A percentile compares a stretch with the other conserved stretches of the same genome.
These are phyloP conservation scores for Eristalinus aeneus DNA, from an alignment of 2,888 invertebrate species.

Conservation along the genomic window DNA sequence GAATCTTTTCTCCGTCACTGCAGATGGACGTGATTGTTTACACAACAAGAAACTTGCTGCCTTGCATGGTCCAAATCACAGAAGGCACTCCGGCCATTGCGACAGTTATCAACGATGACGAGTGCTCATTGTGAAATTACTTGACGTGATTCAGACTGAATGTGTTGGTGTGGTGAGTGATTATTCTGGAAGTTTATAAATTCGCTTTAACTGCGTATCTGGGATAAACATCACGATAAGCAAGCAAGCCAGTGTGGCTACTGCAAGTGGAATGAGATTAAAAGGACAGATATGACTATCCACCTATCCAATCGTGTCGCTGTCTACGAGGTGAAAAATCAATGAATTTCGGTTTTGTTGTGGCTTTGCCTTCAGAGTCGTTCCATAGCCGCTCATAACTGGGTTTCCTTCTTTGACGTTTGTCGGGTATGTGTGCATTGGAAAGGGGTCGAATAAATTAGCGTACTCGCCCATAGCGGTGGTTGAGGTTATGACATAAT, in stretches of 20 bases:
- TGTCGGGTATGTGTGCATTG: background rate
- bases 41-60: constrained; percentile 4
- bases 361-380: background rate
- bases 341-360: background rate
- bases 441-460: background rate
- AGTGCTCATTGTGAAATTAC: background rate
- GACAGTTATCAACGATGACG: background rate
- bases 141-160: background rate
- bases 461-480: background rate
- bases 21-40: constrained; percentile 20
- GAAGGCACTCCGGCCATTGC: background rate
- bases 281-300: background rate
- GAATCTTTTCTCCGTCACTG: background rate
- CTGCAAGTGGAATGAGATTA: background rate
- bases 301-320: background rate
- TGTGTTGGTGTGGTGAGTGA: background rate
- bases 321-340: background rate
- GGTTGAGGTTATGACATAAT: background rate
- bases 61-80: background rate
- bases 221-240: background rate
- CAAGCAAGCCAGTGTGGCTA: background rate
- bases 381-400: background rate
- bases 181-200: background rate
- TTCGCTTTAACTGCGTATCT: background rate
- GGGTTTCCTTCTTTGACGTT: background rate